Base-by-base conservation (phyloP, 1,140 invertebrate species). In the Ceratina japonica region DNA sequence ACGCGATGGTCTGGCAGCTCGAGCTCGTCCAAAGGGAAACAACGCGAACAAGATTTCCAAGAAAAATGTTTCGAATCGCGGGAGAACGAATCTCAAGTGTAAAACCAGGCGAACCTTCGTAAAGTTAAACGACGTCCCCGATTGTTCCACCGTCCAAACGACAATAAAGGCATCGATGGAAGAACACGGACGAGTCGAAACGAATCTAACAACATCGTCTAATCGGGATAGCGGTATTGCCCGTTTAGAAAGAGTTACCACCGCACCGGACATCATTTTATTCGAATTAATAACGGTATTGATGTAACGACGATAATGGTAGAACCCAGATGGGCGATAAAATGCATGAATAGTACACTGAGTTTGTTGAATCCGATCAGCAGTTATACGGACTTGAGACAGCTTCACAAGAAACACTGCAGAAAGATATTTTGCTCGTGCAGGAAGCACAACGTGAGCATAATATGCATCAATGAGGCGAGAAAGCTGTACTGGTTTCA, bases 401-500 rank as follows among this genome's bases (percentile, higher is more conserved):
- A 89, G 44, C 80, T 92, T 51, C 91, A 92, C 75, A 88, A 86
- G n/a, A 89, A 86, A 27, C 87, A 89, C 8, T 93, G 91, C 56
- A 91, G 90, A 70, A 92, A 92, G 63, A 92, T 92, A 54, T 90
- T 90, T 52, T 93, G 92, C 69, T 80, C 89, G 27, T 92, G 92
- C 75, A 90, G 89, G 51, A 84, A 89, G 31, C 91, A 93, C 76
- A 91, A 89, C n/a, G 90, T 92, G 58, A 93, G 91, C 63, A 91
- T 91, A 7, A 93, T 93, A 81, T 90, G 89, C 56, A 89, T 92
- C 20, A 92, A 92, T 81, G 91, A 92, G 44, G 87, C 88, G 59
- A 83, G 87, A 2, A 91, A 92, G 77, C 44, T 92, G 71, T 92
- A 92, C 58, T 92, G 91, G 90, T 91, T 92, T 82, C 92, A 92